Base-by-base conservation (phyloP, 2,888 invertebrate species). In the Orchesellides sinensis region DNA sequence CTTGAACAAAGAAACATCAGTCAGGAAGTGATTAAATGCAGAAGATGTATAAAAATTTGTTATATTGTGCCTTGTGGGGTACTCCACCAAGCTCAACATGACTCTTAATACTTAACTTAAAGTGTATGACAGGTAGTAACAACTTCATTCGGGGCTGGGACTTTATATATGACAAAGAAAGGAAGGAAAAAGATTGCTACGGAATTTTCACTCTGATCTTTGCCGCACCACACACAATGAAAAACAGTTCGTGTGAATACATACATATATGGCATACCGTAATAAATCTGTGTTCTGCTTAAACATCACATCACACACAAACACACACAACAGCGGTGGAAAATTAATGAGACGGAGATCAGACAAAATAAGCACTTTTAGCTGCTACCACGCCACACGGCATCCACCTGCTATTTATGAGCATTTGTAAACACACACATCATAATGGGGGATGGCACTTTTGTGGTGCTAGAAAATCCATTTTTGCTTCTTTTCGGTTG, bases 201-300 rank as follows among this genome's bases (percentile, higher is more conserved):
- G 70, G 70, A 79, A 70, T 79, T 79, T 45, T 29, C n/a, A n/a
- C n/a, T 54, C 63, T 79, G 52, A 79, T 78, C 79, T 72, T 70
- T 45, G 47, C 79, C 79, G 70, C 78, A 70, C 78, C 78, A 78
- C 79, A 79, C 79, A 79, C 79, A 79, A 72, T 65, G 79, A 70
- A 61, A 77, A 65, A 66, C 6, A n/a, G 2, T 25, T 27, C 59
- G 6, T 25, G 17, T 1, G 59, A 17, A 12, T 35, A 19, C 19
- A 8, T 49, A 19, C 49, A 49, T 49, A 21, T 49, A n/a, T n/a
- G 4, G 2, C 49, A 17, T 8, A 5, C 4, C 40, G n/a, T 5
- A 40, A 14, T 14, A 40, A 14, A 40, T 40, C 6, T 49, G 49
- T 17, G n/a, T 49, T 17, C 17, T 49, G 29, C 4, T 29, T 5